Evolutionary conservation across 2,888 invertebrate species (phyloP), one percentile per base, ranked within the genome.

Genomic region (Gandaritis pyraliata): DNA sequence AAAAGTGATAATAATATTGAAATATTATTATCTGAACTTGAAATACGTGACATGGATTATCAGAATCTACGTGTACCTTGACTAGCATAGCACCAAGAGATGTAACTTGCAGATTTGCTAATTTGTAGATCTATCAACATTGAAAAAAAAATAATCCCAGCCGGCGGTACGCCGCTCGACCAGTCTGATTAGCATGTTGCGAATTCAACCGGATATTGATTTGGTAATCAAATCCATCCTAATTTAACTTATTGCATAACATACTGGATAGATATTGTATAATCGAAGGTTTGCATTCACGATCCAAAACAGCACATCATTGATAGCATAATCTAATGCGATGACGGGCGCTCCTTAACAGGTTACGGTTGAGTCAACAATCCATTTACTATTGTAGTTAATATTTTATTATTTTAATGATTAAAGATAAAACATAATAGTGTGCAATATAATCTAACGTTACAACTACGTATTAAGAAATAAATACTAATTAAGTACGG

Each of bases 261-360:
- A 39, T 23, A 49, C 18, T 46, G 58, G 18, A 54, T 39, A 18
- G 50, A 54, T 47, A 38, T 11, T 8, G 30, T 18, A 15, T 53
- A 62, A 47, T 55, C 15, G 13, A 46, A 39, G 52, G 13, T 46
- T 33, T 54, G 16, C 33, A 13, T 51, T 51, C 23, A 43, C 15
- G 51, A 41, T 39, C 51, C 52, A 56, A 50, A 56, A 36, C 13
- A 2, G 36, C 7, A 43, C 48, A 39, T 49, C 52, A 55, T 58
- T 63, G 58, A 58, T 63, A 63, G 51, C 47, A 47, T 13, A 63
- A 58, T 63, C 55, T 47, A 51, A 55, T 48, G 13, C 39, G 45
- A 57, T 59, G 59, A 64, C 49, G 30, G 38, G 48, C 51, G 43
- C 47, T 56, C 51, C 56, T 10, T 52, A 52, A n/a, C 1, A 48